Conservation (phyloP, 2,113 vertebrate genomes). For the Hippolais icterina region DNA sequence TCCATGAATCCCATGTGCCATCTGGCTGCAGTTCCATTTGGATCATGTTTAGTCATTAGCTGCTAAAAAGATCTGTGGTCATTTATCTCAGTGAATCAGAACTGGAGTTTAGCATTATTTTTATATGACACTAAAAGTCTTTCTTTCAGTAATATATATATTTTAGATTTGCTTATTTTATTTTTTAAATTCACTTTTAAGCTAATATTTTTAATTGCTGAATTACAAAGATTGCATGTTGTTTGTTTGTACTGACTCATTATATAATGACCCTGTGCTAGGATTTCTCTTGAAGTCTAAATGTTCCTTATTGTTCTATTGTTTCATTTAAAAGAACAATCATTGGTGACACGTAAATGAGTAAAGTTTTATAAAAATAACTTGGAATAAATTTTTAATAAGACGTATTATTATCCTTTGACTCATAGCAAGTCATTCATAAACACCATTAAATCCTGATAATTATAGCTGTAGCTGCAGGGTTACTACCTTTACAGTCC, state of each 20-base stretch:
- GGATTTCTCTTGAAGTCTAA: conserved; percentile 1
- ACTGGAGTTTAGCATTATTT: not conserved
- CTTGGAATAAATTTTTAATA: conserved; percentile 73
- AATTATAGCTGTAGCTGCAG: conserved; percentile 70
- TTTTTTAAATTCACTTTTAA: not conserved
- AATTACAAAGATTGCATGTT: not conserved
- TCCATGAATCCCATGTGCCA: conserved; percentile 52
- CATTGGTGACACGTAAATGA: conserved; percentile 55
- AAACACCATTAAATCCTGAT: conserved; percentile 72
- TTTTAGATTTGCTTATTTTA: not conserved
- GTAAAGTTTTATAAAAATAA: conserved; percentile 68
- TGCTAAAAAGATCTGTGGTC: conserved; percentile 1
- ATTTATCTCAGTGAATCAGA: conserved; percentile 60
- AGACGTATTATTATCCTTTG: conserved; percentile 68
- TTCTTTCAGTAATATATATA: not conserved
- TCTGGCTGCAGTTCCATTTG: conserved; percentile 64
- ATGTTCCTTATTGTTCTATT: conserved; percentile 37
- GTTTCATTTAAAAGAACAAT: conserved; percentile 45
- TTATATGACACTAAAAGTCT: not conserved
- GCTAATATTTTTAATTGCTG: not conserved
- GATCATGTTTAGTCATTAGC: conserved; percentile 62
- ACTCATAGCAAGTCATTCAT: conserved; percentile 70
- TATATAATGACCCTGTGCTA: conserved; percentile 1
- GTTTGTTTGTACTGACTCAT: conserved; percentile 16
- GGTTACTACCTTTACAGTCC: conserved; percentile 66